Evolutionary conservation across 2,113 vertebrate species (phyloP).

Genomic region (Phalacrocorax aristotelis): DNA sequence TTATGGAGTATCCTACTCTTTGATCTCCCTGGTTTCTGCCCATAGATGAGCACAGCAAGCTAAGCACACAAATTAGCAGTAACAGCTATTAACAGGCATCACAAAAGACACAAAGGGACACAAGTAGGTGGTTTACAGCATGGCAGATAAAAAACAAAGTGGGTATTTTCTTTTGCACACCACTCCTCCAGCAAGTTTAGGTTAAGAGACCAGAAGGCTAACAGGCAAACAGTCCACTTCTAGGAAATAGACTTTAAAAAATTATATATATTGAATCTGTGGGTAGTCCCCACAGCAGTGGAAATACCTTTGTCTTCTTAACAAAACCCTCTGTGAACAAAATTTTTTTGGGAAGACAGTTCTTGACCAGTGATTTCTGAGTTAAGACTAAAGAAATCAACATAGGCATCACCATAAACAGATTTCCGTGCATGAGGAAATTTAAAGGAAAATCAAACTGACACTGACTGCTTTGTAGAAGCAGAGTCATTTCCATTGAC

Average conservation of each 20-base stretch:
- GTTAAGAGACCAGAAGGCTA: not conserved
- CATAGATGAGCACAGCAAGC: not conserved
- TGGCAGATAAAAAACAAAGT: slow-evolving; percentile 38
- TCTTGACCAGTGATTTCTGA: not conserved
- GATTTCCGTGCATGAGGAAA: not conserved
- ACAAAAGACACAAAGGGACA: slow-evolving; percentile 44
- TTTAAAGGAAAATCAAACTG: not conserved
- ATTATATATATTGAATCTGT: not conserved
- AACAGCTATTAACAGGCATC: slow-evolving; percentile 11
- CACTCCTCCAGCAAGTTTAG: not conserved
- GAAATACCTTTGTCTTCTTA: not conserved
- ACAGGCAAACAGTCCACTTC: not conserved
- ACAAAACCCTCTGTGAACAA: not conserved
- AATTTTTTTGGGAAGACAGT: not conserved
- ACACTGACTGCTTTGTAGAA: not conserved
- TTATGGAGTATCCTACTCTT: slow-evolving; percentile 35
- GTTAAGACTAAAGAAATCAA: not conserved
- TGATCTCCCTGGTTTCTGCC: slow-evolving; percentile 25
- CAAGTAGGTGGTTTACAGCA: slow-evolving; percentile 37
- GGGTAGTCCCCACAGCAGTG: not conserved
- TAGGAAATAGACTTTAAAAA: not conserved
- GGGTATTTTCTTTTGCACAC: not conserved
- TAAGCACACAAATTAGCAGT: slow-evolving; percentile 51
- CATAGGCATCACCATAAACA: not conserved
- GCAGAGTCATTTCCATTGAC: not conserved